These are phyloP conservation scores for Halisarca cf. caerulea DNA, from an alignment of 37 sponge, comb jelly and placozoan genomes.

Conservation along the genomic window DNA sequence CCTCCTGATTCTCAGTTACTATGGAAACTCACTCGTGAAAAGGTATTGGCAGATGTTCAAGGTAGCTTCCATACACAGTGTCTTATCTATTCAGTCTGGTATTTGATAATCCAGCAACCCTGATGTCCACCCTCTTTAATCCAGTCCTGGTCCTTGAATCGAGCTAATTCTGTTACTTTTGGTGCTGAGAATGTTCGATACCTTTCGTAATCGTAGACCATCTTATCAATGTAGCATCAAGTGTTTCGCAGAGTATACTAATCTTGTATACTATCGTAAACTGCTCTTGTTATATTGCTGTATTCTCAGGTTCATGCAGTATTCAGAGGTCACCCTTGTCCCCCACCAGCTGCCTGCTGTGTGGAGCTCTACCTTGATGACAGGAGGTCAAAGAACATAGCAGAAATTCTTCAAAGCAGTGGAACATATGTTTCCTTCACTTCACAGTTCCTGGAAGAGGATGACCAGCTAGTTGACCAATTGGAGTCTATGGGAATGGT, in stretches of 20 bases:
- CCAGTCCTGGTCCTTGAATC: too few relatives aligned
- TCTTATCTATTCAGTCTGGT: neutral
- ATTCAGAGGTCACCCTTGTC: neutral
- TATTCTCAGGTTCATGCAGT: neutral
- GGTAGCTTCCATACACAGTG: too few relatives aligned
- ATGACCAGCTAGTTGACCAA: too few relatives aligned
- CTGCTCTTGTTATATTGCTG: neutral
- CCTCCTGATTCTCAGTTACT: constrained; percentile 13
- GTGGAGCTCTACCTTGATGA: constrained; percentile 8
- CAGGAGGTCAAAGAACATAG: neutral
- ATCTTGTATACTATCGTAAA: too few relatives aligned
- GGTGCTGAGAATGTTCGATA: too few relatives aligned
- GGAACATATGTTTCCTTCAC: neutral
- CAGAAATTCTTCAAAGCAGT: neutral
- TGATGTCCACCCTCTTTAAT: neutral
- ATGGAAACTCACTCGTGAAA: neutral
- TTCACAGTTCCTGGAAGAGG: too few relatives aligned
- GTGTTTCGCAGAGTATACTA: too few relatives aligned
- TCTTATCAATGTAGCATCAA: too few relatives aligned
- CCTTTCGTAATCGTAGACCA: too few relatives aligned
- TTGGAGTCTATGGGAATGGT: too few relatives aligned
- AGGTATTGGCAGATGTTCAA: too few relatives aligned
- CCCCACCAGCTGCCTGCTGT: neutral
- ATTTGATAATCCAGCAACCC: neutral
- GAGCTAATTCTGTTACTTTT: too few relatives aligned